Percentiles rank a stretch among this genome's conserved stretches.
Conservation (phyloP, 2,888 invertebrate species). For the Cryptophagus acutangulus region DNA sequence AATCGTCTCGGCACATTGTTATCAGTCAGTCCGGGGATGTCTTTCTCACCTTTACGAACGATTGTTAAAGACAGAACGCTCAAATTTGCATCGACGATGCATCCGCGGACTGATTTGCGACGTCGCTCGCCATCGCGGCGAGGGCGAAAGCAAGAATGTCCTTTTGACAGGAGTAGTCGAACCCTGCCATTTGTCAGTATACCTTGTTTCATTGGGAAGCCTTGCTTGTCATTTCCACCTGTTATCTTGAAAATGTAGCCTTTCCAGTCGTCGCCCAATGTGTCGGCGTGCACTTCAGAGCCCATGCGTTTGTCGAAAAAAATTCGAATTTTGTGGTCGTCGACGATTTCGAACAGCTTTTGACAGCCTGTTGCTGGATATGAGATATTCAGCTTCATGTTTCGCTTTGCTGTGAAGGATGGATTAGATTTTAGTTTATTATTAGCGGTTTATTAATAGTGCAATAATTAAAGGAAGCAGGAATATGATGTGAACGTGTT, state of each 20-base stretch:
- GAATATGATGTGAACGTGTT: too few relatives aligned
- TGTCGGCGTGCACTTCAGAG: slow-evolving; percentile 87
- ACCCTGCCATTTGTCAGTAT: slow-evolving; percentile 92
- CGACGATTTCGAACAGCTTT: slow-evolving; percentile 93
- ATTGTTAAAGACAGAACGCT: slow-evolving; percentile 89
- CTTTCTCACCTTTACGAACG: slow-evolving; percentile 87
- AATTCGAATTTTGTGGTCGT: slow-evolving; percentile 92
- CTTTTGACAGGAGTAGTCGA: slow-evolving; percentile 85
- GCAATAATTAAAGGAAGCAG: too few relatives aligned
- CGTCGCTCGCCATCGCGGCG: slow-evolving; percentile 92
- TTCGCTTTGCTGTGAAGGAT: slow-evolving; percentile 2
- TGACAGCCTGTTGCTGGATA: slow-evolving; percentile 97
- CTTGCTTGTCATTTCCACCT: slow-evolving; percentile 99
- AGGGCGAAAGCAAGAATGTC: slow-evolving; percentile 91
- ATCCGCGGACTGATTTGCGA: slow-evolving; percentile 95
- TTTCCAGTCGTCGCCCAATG: slow-evolving; percentile 97
- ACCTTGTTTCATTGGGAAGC: slow-evolving; percentile 99
- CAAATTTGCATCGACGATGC: slow-evolving; percentile 94
- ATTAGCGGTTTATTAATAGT: too few relatives aligned
- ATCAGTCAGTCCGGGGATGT: slow-evolving; percentile 68
- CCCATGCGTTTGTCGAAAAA: slow-evolving; percentile 99
- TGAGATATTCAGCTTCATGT: slow-evolving; percentile 84
- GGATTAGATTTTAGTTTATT: background rate
- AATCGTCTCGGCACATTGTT: slow-evolving; percentile 64
- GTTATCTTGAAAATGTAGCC: slow-evolving; percentile 91